These are phyloP conservation scores for Cephus runcator DNA, from an alignment of 2,888 invertebrate species.

Conservation along the genomic window DNA sequence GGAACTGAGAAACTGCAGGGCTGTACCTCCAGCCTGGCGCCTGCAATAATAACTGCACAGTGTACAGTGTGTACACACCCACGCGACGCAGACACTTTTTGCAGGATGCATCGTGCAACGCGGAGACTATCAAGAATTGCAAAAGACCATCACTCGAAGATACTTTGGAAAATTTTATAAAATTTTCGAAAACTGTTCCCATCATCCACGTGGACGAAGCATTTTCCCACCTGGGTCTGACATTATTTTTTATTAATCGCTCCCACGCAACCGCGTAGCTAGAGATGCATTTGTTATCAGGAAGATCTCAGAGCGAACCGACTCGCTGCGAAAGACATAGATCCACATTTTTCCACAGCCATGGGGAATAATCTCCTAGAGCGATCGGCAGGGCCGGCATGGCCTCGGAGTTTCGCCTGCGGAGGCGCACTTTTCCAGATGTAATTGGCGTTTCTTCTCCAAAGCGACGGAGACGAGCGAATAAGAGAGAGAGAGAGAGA, in stretches of 20 bases:
- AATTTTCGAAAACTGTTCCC: not conserved
- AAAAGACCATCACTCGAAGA: not conserved
- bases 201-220: not conserved
- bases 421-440: constrained; percentile 42
- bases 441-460: constrained; percentile 14
- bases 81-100: not conserved
- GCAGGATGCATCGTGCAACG: not conserved
- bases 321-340: constrained; percentile 19
- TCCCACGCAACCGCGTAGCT: not conserved
- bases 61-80: not conserved
- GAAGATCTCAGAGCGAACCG: not conserved
- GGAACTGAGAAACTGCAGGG: not conserved
- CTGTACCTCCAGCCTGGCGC: not conserved
- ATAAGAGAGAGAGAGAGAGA: not conserved
- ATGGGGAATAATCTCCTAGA: constrained; percentile 6
- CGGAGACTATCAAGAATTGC: not conserved
- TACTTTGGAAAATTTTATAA: not conserved
- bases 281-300: constrained; percentile 15
- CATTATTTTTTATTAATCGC: not conserved
- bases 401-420: constrained; percentile 10
- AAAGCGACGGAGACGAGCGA: not conserved
- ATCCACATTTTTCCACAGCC: constrained; percentile 23
- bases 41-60: not conserved
- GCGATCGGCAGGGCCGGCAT: not conserved
- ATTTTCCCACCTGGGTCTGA: not conserved